Evolutionary conservation across 2,888 invertebrate genomes (phyloP).

Genomic region (Athalia rosae): DNA sequence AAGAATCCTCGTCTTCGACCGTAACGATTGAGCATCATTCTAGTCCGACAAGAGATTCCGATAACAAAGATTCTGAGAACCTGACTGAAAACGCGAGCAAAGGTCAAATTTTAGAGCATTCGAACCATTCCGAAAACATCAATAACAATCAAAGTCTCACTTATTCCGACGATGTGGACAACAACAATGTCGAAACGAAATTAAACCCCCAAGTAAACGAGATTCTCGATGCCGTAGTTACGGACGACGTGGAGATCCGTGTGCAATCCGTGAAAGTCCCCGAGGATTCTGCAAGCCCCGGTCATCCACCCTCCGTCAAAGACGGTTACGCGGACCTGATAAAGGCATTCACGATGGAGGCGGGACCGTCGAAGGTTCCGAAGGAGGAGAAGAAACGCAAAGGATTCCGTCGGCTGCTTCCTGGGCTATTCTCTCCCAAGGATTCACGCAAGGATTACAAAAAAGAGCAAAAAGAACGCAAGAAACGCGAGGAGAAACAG

Average conservation of each 20-base stretch:
- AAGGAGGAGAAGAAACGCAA: conserved; percentile 70
- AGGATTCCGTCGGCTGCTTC: conserved; percentile 64
- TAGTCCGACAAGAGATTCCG: background rate
- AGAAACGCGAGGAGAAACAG: conserved; percentile 64
- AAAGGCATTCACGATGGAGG: conserved; percentile 66
- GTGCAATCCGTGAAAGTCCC: too few relatives aligned
- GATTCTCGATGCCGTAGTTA: background rate
- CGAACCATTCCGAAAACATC: conserved; percentile 26
- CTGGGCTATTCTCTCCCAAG: conserved; percentile 68
- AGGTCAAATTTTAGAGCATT: conserved; percentile 8
- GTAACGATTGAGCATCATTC: conserved; percentile 3
- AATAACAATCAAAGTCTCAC: background rate
- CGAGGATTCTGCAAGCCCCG: background rate
- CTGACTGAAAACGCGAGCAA: background rate
- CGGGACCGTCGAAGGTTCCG: conserved; percentile 65
- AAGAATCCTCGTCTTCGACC: conserved; percentile 44
- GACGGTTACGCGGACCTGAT: conserved; percentile 69
- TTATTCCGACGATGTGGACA: conserved; percentile 13
- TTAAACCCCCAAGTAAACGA: conserved; percentile 5
- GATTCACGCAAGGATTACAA: conserved; percentile 67
- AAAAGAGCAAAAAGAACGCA: conserved; percentile 63
- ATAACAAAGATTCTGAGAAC: background rate
- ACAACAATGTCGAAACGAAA: conserved; percentile 18
- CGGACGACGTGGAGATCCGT: conserved; percentile 18
- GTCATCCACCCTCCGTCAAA: conserved; percentile 29